A percentile compares a stretch with the other conserved stretches of the same genome.
These are phyloP conservation scores for Scomber japonicus DNA, from an alignment of 2,113 vertebrate genomes.

Conservation along the genomic window DNA sequence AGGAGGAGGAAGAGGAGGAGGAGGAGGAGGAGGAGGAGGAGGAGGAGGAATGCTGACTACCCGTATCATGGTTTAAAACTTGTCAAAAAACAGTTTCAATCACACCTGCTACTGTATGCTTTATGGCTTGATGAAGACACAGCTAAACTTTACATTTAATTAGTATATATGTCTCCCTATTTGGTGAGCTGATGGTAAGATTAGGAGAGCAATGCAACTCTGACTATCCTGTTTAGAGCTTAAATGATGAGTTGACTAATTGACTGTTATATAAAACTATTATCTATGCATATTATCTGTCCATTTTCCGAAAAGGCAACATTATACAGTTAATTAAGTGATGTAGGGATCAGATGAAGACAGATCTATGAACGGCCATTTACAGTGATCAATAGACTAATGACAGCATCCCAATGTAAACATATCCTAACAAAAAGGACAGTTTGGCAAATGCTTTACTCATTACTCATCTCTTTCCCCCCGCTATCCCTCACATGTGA, in stretches of 20 bases:
- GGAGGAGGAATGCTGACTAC: slow-evolving; percentile 14
- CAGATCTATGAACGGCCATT: background rate
- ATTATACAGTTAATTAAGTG: background rate
- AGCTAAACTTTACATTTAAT: too few relatives aligned
- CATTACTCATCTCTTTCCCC: slow-evolving; percentile 39
- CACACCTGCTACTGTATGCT: background rate
- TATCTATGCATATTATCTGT: background rate
- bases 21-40: background rate
- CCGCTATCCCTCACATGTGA: slow-evolving; percentile 33
- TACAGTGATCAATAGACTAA: background rate
- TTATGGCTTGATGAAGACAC: background rate
- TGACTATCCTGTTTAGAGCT: too few relatives aligned
- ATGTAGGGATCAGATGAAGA: background rate
- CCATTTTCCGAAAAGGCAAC: background rate
- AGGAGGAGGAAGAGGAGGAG: too few relatives aligned
- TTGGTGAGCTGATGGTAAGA: too few relatives aligned
- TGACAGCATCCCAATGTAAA: slow-evolving; percentile 31
- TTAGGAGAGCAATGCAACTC: too few relatives aligned
- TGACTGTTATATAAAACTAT: too few relatives aligned
- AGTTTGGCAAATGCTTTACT: slow-evolving; percentile 42
- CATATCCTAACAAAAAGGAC: slow-evolving; percentile 27
- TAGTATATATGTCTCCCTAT: too few relatives aligned
- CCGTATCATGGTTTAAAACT: background rate
- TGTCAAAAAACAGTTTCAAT: background rate
- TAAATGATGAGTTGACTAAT: too few relatives aligned